A percentile compares a stretch with the other conserved stretches of the same genome.
Evolutionary conservation across 1,140 invertebrate genomes (phyloP).

Genomic region (Thereuonema tuberculata): DNA sequence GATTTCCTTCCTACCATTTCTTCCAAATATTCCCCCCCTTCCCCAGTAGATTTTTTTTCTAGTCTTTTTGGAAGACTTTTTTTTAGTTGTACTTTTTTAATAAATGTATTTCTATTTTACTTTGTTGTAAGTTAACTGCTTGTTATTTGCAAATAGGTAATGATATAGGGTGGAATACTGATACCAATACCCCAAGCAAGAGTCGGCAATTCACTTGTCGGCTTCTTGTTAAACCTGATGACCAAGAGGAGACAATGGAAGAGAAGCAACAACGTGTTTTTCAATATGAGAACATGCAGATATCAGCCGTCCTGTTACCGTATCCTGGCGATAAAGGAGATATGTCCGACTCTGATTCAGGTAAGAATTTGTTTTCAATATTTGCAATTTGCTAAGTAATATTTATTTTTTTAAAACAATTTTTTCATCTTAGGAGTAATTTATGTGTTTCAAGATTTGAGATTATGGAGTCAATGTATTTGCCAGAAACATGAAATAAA

Average conservation of each 20-base stretch:
- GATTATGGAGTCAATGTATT: conserved; percentile 34
- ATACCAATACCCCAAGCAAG: conserved; percentile 31
- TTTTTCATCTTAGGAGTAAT: not conserved
- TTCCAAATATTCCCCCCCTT: no score
- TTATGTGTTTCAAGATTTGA: not conserved
- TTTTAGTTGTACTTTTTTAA: no score
- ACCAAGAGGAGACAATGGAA: conserved; percentile 51
- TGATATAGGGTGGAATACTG: conserved; percentile 22
- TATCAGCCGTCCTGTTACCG: conserved; percentile 27
- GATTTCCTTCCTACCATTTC: no score
- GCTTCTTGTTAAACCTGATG: conserved; percentile 69
- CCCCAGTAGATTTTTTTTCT: no score
- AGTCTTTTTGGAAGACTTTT: no score
- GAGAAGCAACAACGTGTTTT: conserved; percentile 58
- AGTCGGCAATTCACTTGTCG: conserved; percentile 63
- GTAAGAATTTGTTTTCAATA: conserved; percentile 11
- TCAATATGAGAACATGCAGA: conserved; percentile 60
- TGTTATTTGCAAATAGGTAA: no score
- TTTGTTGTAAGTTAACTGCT: no score
- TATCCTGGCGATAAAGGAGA: conserved; percentile 35
- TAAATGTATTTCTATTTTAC: no score
- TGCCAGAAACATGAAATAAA: conserved; percentile 18
- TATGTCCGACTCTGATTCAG: conserved; percentile 12
- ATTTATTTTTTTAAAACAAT: not conserved
- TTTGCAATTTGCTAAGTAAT: no score